Percentiles rank a stretch among this genome's conserved stretches.
These are phyloP conservation scores for Cyrtonyx montezumae DNA, from an alignment of 2,113 vertebrate species.

Conservation along the genomic window DNA sequence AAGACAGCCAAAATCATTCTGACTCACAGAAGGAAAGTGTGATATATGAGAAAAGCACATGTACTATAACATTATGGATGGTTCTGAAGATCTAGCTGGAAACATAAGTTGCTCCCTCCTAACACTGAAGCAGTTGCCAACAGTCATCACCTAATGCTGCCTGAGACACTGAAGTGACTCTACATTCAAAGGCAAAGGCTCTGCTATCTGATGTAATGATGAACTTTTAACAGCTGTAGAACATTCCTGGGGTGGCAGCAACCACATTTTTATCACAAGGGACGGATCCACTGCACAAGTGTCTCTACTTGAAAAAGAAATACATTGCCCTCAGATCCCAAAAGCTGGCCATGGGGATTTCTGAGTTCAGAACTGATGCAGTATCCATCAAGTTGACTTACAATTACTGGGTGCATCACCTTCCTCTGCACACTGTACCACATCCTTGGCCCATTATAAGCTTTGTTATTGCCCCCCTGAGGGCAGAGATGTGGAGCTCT, in stretches of 20 bases:
- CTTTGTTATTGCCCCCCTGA: no score
- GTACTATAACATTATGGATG: neutral
- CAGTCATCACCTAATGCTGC: conserved; percentile 47
- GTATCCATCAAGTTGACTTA: no score
- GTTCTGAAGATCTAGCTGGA: conserved; percentile 40
- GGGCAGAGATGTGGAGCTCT: no score
- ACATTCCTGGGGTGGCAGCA: neutral
- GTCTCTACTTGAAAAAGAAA: no score
- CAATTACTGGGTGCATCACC: no score
- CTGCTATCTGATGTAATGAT: neutral
- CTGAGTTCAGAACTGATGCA: no score
- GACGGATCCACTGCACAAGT: neutral
- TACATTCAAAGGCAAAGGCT: neutral
- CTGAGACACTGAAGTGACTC: neutral
- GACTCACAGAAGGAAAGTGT: conserved; percentile 25
- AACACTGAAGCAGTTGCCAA: conserved; percentile 34
- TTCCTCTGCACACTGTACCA: no score
- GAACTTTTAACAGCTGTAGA: neutral
- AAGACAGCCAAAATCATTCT: conserved; percentile 40
- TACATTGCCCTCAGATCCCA: no score
- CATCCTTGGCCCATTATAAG: no score
- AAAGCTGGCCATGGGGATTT: no score
- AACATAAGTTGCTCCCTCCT: conserved; percentile 27
- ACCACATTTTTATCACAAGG: rapidly evolving
- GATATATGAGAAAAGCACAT: conserved; percentile 4